Base-by-base conservation (phyloP, 2,888 invertebrate species). In the Punctoribates punctum region DNA sequence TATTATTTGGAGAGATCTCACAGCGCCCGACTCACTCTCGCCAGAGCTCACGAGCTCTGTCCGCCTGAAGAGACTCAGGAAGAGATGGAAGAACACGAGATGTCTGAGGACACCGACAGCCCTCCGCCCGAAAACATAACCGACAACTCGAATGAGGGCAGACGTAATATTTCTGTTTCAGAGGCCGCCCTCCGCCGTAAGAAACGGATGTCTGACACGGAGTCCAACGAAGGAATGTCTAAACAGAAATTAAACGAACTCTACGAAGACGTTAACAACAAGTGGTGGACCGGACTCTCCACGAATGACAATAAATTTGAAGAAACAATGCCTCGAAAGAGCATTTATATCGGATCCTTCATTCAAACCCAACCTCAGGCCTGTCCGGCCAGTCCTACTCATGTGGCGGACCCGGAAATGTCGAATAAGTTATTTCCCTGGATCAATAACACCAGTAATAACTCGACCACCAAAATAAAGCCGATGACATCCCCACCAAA, bases 1-100 rank as follows among this genome's bases (percentile, higher is more conserved):
- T 96, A 93, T 84, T 95, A 93, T 87, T 85, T 97, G 80, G 96
- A 96, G 83, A 88, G 96, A 79, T 96, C 96, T 79, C 93, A 92
- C 83, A 96, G 95, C 80, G 96, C 96, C 0, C 89, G 93, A 79
- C 91, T 93, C 83, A 95, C 93, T 0, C 87, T 96, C 77, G 89
- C 91, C 80, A 87, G 90, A 83, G 93, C 93, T 8, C 87, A 88
- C 79, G 91, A 91, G 82, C 85, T 93, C 51, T 89, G 90, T 82
- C 90, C 90, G 0, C 90, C 90, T 80, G 88, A 88, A 82, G 90
- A 77, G n/a, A 38, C 34, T 17, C 27, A 72, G 8, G 34, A 25
- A 42, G 80, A 81, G 29, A 77, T 73, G 13, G 81, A 81, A 77
- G 80, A 80, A 17, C 80, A 80, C 67, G 79, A 80, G 13, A 79